A percentile compares a stretch with the other conserved stretches of the same genome.
Conservation (phyloP, 1,140 invertebrate genomes). For the Chymomyza costata region DNA sequence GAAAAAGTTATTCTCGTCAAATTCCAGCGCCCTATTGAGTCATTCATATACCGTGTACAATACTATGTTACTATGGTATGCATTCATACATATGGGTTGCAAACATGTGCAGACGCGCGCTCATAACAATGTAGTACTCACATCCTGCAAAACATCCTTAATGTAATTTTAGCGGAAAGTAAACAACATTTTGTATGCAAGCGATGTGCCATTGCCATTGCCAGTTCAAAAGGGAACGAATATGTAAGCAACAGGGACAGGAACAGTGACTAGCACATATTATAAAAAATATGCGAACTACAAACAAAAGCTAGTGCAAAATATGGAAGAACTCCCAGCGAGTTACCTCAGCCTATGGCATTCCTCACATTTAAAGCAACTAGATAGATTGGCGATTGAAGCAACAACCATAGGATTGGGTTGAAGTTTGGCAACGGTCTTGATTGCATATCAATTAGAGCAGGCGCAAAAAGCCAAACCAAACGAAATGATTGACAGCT, state of each 20-base stretch:
- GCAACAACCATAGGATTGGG: slow-evolving; percentile 27
- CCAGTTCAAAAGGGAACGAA: slow-evolving; percentile 17
- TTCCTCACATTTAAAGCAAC: slow-evolving; percentile 26
- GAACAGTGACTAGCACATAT: slow-evolving; percentile 16
- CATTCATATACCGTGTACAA: slow-evolving; percentile 12
- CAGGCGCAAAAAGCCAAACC: slow-evolving; percentile 66
- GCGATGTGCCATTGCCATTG: slow-evolving; percentile 45
- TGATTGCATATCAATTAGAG: slow-evolving; percentile 73
- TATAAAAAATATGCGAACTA: slow-evolving; percentile 10
- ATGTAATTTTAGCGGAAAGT: slow-evolving; percentile 72
- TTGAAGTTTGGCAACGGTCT: slow-evolving; percentile 32
- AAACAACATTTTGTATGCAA: slow-evolving; percentile 70
- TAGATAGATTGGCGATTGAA: slow-evolving; percentile 56
- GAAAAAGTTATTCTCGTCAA: too few species aligned
- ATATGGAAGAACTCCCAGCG: not conserved
- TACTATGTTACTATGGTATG: slow-evolving; percentile 24
- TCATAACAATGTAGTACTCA: slow-evolving; percentile 72
- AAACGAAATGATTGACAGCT: slow-evolving; percentile 72
- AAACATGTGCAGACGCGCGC: slow-evolving; percentile 28
- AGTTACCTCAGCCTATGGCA: slow-evolving; percentile 24
- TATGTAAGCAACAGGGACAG: not conserved
- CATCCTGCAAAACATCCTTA: slow-evolving; percentile 73
- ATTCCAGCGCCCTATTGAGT: not conserved
- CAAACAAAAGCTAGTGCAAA: not conserved
- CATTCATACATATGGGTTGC: slow-evolving; percentile 19